Base-by-base conservation (phyloP, 2,888 invertebrate species). In the Drosophila falleni region DNA sequence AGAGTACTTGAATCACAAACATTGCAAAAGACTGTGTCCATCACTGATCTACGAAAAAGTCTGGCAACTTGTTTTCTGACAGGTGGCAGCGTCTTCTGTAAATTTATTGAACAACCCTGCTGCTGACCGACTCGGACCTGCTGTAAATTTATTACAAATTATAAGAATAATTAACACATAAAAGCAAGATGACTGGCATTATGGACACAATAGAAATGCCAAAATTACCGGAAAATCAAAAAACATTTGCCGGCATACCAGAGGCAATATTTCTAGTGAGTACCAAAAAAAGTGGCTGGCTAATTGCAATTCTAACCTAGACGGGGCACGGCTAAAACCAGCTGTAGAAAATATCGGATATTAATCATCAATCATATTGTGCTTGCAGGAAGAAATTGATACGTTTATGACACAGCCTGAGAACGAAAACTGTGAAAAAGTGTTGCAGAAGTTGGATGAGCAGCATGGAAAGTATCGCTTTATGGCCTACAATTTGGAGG, bases 401-500 rank as follows among this genome's bases (percentile, higher is more conserved):
- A 95, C 96, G 64, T 99, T 96, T 92, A 98, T 99, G 98, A 94
- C 94, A 71, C 93, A 95, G 85, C 94, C 96, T 15, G 98, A 97
- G 89, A 97, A 98, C 91, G 95, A 95, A 54, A 95, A 96, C 73
- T 97, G 96, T 3, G 98, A 98, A 87, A 95, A 95, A 91, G 98
- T 98, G 15, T 93, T 99, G 58, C 96, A 96, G 89, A 95, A 94
- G 88, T 93, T 99, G 68, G 98, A 99, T 91, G 98, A 98, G 91
- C 97, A 97, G 91, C 98, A 98, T 93, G 96, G 96, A 69, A 98
- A 99, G 94, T 99, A 99, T 92, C 98, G 98, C 93, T 97, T 98
- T 91, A 98, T 99, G 97, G 99, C 99, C 93, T 96, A 95, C 87
- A 98, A 98, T 92, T 94, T 99, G 77, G 94, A 96, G 59, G 96